phyloP scores from a whole-genome alignment of 2,797 vertebrate genomes.

The Coregonus ussuriensis region DNA sequence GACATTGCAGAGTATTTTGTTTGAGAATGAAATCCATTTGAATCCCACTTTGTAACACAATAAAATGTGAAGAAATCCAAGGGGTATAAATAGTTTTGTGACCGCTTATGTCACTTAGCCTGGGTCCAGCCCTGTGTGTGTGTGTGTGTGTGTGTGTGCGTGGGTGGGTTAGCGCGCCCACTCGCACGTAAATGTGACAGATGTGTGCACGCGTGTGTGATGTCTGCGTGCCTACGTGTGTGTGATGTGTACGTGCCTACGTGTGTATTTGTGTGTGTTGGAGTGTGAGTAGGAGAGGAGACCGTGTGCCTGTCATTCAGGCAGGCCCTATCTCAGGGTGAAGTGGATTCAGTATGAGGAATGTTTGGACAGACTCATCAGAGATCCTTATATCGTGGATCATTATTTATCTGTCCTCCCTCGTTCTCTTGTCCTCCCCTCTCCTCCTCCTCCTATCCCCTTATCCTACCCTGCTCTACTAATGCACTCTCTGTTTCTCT shows the following conservation, averaged over 20 bases:
- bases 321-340: neutral
- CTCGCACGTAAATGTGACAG: neutral
- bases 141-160: neutral
- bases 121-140: neutral
- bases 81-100: too few relatives aligned
- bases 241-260: neutral
- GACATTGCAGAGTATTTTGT: too few relatives aligned
- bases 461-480: neutral
- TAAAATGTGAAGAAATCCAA: too few relatives aligned
- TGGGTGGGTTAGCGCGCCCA: neutral
- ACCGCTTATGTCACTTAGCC: too few relatives aligned
- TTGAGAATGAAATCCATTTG: too few relatives aligned
- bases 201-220: neutral
- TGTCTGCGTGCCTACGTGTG: neutral
- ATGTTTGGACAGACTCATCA: neutral
- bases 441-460: neutral
- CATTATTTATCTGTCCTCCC: slow-evolving; percentile 13
- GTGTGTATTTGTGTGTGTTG: neutral
- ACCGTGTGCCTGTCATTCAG: neutral
- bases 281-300: neutral
- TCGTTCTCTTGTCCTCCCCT: neutral
- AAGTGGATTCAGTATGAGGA: neutral
- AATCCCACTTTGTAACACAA: too few relatives aligned
- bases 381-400: slow-evolving; percentile 12
- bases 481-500: neutral